Evolutionary conservation across 2,113 vertebrate species (phyloP).

Genomic region (Serilophus lunatus): DNA sequence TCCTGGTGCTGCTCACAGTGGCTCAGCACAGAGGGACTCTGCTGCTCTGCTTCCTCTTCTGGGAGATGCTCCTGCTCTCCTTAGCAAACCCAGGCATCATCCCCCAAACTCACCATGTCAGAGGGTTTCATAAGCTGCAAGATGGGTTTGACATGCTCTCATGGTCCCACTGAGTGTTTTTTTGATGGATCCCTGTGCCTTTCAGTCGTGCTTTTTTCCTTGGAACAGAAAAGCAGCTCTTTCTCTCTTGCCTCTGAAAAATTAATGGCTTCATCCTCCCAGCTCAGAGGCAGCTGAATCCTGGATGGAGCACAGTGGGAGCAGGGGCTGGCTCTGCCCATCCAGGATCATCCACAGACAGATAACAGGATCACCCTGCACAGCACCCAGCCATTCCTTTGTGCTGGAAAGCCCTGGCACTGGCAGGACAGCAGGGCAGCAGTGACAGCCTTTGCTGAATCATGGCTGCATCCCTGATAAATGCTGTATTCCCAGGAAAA

Average conservation of each 20-base stretch:
- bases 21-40: not conserved
- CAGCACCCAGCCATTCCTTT: rapidly evolving
- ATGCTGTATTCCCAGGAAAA: not conserved
- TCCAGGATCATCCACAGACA: not conserved
- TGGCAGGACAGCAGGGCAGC: rapidly evolving
- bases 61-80: not conserved
- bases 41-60: not conserved
- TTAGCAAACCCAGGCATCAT: rapidly evolving
- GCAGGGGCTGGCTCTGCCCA: not conserved
- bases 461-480: not conserved
- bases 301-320: not conserved
- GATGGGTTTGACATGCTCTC: too few relatives aligned
- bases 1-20: not conserved
- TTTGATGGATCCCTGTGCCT: not conserved
- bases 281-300: not conserved
- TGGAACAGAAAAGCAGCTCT: not conserved
- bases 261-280: not conserved
- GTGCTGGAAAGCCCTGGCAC: not conserved
- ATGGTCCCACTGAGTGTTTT: not conserved
- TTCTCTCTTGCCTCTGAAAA: not conserved
- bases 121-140: too few relatives aligned
- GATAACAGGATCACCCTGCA: not conserved
- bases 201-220: rapidly evolving
- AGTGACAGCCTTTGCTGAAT: not conserved
- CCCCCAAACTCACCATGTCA: rapidly evolving